These are phyloP conservation scores for Apis laboriosa DNA, from an alignment of 1,140 invertebrate species.

Conservation along the genomic window DNA sequence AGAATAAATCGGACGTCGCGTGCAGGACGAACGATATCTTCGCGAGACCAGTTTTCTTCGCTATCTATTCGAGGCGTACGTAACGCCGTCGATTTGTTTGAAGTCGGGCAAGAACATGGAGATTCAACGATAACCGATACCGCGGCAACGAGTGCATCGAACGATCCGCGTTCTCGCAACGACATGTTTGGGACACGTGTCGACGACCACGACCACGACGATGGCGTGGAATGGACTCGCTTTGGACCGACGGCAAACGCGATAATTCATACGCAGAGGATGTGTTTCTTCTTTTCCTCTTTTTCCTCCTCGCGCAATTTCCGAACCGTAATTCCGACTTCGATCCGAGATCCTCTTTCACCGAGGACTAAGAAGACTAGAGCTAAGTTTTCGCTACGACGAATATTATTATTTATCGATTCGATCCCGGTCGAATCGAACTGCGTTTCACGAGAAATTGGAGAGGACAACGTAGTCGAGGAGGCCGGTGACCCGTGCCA, in stretches of 20 bases:
- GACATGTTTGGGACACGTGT: constrained; percentile 48
- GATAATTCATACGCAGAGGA: constrained; percentile 50
- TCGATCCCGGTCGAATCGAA: too few species aligned
- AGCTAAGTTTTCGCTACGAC: too few species aligned
- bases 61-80: neutral
- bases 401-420: too few species aligned
- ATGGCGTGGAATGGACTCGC: neutral
- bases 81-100: constrained; percentile 6
- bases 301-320: too few species aligned
- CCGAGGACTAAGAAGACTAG: too few species aligned
- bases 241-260: neutral
- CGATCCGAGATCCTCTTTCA: too few species aligned
- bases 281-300: too few species aligned
- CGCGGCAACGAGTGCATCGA: constrained; percentile 29
- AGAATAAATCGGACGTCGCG: neutral
- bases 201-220: neutral
- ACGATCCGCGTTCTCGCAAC: constrained; percentile 14
- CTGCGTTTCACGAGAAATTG: too few species aligned
- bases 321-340: too few species aligned
- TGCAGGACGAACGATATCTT: neutral
- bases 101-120: constrained; percentile 11
- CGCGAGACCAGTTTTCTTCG: neutral
- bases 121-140: constrained; percentile 43
- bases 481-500: constrained; percentile 54
- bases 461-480: constrained; percentile 36